Conservation (phyloP, 1,140 invertebrate species). For the Helicorthomorpha holstii region DNA sequence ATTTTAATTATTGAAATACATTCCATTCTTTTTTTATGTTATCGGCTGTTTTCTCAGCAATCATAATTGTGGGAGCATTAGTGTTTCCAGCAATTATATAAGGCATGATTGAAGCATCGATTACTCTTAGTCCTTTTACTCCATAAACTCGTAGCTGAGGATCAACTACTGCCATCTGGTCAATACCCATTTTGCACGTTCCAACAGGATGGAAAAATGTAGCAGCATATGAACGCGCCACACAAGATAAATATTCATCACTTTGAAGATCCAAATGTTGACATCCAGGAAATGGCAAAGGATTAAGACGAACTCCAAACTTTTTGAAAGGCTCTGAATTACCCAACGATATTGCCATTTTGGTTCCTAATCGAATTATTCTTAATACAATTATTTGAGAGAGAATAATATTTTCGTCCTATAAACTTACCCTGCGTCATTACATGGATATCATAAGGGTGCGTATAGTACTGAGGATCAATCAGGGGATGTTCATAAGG, state of each 20-base stretch:
- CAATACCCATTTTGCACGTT: conserved; percentile 60
- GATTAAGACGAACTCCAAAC: conserved; percentile 23
- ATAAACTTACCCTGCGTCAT: conserved; percentile 44
- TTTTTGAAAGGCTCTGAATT: conserved; percentile 8
- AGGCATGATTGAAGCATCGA: conserved; percentile 56
- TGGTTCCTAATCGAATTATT: conserved; percentile 2
- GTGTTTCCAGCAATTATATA: conserved; percentile 45
- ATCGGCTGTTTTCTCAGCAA: conserved; percentile 45
- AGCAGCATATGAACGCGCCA: conserved; percentile 50
- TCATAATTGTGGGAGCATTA: conserved; percentile 48
- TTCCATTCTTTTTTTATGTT: conserved; percentile 42
- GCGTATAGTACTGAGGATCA: conserved; percentile 57
- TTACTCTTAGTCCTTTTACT: conserved; percentile 37
- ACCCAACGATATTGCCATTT: conserved; percentile 2
- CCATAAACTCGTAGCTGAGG: conserved; percentile 47
- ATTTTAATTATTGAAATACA: no score
- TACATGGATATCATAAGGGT: conserved; percentile 45
- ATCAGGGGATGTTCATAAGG: conserved; percentile 53
- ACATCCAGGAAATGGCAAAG: conserved; percentile 62
- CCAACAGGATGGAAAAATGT: conserved; percentile 55
- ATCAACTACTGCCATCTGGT: conserved; percentile 56
- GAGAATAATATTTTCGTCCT: no score
- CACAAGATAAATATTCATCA: conserved; percentile 61
- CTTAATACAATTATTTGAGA: conserved; percentile 37
- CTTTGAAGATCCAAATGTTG: conserved; percentile 39